Percentiles rank a stretch among this genome's conserved stretches.
Evolutionary conservation across 1,140 invertebrate species (phyloP).

Genomic region (Atopsyche davidsoni): DNA sequence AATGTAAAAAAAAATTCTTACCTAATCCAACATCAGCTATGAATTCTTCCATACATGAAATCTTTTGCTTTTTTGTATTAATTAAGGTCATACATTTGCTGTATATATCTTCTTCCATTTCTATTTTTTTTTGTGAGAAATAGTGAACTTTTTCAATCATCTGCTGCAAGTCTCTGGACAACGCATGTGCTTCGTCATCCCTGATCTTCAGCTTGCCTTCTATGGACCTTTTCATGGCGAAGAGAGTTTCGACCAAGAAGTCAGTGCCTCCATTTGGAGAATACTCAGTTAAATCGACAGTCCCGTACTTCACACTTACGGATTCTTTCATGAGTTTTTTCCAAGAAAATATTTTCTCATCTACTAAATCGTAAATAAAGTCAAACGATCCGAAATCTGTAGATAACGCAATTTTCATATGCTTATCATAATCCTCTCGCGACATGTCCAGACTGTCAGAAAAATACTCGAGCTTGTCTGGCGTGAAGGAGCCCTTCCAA

Average conservation of each 20-base stretch:
- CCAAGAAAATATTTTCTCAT: slow-evolving; percentile 13
- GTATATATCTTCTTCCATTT: slow-evolving; percentile 26
- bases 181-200: slow-evolving; percentile 13
- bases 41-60: slow-evolving; percentile 16
- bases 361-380: slow-evolving; percentile 12
- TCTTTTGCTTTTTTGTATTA: slow-evolving; percentile 21
- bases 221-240: slow-evolving; percentile 7
- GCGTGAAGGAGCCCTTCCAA: slow-evolving; percentile 13
- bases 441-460: slow-evolving; percentile 10
- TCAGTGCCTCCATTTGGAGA: slow-evolving; percentile 11
- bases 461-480: slow-evolving; percentile 18
- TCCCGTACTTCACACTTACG: slow-evolving; percentile 18
- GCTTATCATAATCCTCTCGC: slow-evolving; percentile 18
- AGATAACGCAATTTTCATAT: slow-evolving; percentile 12
- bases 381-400: neutral
- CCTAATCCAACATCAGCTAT: slow-evolving; percentile 5
- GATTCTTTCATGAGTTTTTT: neutral
- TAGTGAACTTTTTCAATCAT: slow-evolving; percentile 11
- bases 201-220: slow-evolving; percentile 16
- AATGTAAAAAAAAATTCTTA: too few relatives aligned
- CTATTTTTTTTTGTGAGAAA: slow-evolving; percentile 10
- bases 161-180: slow-evolving; percentile 3
- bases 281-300: slow-evolving; percentile 13
- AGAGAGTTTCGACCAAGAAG: slow-evolving; percentile 13
- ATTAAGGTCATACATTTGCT: slow-evolving; percentile 18